A percentile compares a stretch with the other conserved stretches of the same genome.
These are phyloP conservation scores for Drosophila multiciliata DNA, from an alignment of 2,888 invertebrate species.

Conservation along the genomic window DNA sequence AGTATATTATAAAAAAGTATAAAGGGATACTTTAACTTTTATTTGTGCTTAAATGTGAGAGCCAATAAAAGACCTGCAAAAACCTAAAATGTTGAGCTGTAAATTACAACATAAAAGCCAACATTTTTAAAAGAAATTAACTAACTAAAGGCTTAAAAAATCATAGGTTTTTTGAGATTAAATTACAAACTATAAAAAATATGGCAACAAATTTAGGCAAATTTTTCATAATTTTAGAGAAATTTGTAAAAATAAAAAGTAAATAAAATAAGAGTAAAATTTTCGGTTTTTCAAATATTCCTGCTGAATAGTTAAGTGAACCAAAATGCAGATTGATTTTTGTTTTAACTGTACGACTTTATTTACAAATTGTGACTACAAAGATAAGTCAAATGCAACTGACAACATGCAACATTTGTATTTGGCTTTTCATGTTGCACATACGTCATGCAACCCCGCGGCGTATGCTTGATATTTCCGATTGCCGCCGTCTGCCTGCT, in stretches of 20 bases:
- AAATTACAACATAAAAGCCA: too few relatives aligned
- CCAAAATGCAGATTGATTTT: neutral
- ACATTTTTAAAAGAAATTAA: too few relatives aligned
- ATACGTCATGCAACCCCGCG: conserved; percentile 17
- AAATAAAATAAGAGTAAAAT: neutral
- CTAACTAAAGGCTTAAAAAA: neutral
- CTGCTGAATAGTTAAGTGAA: neutral
- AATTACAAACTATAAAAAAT: neutral
- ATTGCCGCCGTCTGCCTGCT: conserved; percentile 29
- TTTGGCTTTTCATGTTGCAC: conserved; percentile 7
- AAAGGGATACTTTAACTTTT: neutral
- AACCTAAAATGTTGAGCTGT: too few relatives aligned
- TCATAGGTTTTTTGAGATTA: neutral
- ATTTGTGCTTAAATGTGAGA: neutral
- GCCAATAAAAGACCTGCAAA: too few relatives aligned
- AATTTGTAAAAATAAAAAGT: neutral
- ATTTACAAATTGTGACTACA: neutral
- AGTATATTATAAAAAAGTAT: neutral
- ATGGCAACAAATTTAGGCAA: neutral
- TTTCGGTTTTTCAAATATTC: neutral
- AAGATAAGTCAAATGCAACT: neutral
- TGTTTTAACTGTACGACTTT: neutral
- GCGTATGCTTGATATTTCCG: conserved; percentile 43
- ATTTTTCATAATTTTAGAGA: too few relatives aligned
- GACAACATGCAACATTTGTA: neutral